phyloP scores from a whole-genome alignment of 2,797 vertebrate genomes.

The Parambassis ranga region DNA sequence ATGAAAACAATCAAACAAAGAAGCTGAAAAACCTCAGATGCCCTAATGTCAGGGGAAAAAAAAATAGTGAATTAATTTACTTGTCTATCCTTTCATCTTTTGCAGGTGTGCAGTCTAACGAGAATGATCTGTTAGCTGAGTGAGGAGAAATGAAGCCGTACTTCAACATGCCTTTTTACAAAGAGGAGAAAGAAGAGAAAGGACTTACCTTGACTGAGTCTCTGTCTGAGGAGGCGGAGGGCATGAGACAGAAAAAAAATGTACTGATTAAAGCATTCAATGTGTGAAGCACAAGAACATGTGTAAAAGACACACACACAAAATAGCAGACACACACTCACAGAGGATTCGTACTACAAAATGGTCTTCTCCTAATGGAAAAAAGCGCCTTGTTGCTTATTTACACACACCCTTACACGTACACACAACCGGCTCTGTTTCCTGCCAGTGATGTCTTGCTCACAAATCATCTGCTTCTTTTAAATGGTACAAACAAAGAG shows the following conservation, averaged over 20 bases:
- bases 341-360: no score
- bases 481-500: no score
- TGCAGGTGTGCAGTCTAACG: neutral
- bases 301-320: neutral
- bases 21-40: no score
- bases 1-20: neutral
- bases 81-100: neutral
- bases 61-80: no score
- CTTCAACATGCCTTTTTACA: neutral
- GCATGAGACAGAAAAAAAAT: slow-evolving; percentile 15
- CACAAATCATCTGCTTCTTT: no score
- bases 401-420: no score
- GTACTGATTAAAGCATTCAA: slow-evolving; percentile 9
- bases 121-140: neutral
- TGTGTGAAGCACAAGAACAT: neutral
- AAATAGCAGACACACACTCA: neutral
- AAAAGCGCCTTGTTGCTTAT: no score
- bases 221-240: slow-evolving; percentile 82
- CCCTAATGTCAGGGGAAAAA: no score
- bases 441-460: no score
- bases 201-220: slow-evolving; percentile 94
- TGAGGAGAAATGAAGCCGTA: neutral
- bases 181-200: neutral
- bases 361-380: no score
- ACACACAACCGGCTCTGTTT: no score